These are phyloP conservation scores for Acleris literana DNA, from an alignment of 2,888 invertebrate genomes.

Conservation along the genomic window DNA sequence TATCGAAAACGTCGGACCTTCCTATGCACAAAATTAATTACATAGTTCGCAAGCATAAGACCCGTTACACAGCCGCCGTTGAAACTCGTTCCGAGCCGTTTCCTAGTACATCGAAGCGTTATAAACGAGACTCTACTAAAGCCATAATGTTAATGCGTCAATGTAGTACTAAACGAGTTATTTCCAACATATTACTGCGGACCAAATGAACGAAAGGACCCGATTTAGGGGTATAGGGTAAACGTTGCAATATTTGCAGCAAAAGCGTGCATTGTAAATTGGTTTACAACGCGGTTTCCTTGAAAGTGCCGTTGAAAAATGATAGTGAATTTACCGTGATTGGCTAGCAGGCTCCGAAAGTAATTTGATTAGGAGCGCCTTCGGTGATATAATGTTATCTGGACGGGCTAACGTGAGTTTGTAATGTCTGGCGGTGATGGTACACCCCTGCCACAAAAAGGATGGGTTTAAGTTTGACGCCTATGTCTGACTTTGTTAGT, in stretches of 20 bases:
- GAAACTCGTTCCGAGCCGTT: too few relatives aligned
- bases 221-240: slow-evolving; percentile 40
- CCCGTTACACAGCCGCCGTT: too few relatives aligned
- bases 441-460: too few relatives aligned
- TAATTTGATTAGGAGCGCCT: slow-evolving; percentile 28
- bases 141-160: too few relatives aligned
- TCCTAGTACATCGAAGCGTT: too few relatives aligned
- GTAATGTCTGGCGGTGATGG: slow-evolving; percentile 9
- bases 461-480: too few relatives aligned
- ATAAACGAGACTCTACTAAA: too few relatives aligned
- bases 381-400: slow-evolving; percentile 25
- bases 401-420: slow-evolving; percentile 4
- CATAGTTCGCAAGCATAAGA: slow-evolving; percentile 59
- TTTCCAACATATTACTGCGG: too few relatives aligned
- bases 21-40: slow-evolving; percentile 75
- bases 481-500: neutral
- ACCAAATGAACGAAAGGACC: slow-evolving; percentile 48
- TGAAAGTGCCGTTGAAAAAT: slow-evolving; percentile 43
- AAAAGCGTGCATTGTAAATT: slow-evolving; percentile 59
- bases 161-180: too few relatives aligned
- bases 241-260: slow-evolving; percentile 66
- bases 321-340: slow-evolving; percentile 24
- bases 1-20: slow-evolving; percentile 57
- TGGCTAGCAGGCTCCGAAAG: slow-evolving; percentile 5
- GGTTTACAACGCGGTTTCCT: slow-evolving; percentile 58